Evolutionary conservation across 2,797 vertebrate species (phyloP).

Genomic region (Myotis pilosus): DNA sequence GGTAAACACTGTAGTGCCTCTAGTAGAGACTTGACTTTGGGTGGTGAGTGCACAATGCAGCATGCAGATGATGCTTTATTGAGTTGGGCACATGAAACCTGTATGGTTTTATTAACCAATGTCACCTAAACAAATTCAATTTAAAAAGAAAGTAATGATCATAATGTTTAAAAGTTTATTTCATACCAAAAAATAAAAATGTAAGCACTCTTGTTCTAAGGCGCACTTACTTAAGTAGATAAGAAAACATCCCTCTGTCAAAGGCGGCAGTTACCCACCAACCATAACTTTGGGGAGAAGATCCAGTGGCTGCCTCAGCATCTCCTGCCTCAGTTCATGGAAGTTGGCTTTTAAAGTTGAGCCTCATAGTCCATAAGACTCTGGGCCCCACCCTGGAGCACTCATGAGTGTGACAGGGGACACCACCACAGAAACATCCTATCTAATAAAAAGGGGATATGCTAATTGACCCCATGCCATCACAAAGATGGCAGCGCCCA

Average conservation of each 20-base stretch:
- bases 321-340: neutral
- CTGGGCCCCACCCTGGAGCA: neutral
- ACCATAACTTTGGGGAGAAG: neutral
- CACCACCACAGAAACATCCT: neutral
- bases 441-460: too few relatives aligned
- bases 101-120: neutral
- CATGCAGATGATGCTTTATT: neutral
- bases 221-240: neutral
- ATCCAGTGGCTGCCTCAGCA: neutral
- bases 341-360: neutral
- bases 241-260: neutral
- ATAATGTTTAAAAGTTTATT: neutral
- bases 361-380: neutral
- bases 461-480: too few relatives aligned
- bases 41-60: neutral
- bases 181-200: neutral
- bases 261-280: neutral
- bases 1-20: neutral
- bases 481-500: too few relatives aligned
- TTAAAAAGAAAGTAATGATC: neutral
- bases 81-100: neutral
- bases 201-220: neutral
- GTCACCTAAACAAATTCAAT: neutral
- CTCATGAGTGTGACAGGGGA: fast-evolving
- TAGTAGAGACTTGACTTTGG: neutral